phyloP scores from a whole-genome alignment of 2,888 invertebrate species.

The Cheilosia impressa region DNA sequence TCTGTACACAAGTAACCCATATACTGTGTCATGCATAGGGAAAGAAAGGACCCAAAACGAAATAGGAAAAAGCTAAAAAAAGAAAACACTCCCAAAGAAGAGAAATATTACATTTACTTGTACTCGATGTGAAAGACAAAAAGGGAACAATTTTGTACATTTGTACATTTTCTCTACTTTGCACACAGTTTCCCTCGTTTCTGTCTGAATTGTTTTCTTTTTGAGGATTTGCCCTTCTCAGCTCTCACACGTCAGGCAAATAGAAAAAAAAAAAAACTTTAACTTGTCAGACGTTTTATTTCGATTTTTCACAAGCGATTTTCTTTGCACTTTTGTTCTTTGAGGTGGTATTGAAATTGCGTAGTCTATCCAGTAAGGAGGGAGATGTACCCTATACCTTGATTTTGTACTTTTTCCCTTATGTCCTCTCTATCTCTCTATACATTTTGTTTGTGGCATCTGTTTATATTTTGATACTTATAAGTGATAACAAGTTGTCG shows the following conservation, averaged over 20 bases:
- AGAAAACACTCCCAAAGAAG: constrained; percentile 10
- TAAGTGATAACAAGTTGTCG: no score
- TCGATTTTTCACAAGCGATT: constrained; percentile 21
- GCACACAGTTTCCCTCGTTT: constrained; percentile 24
- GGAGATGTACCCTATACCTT: constrained; percentile 3
- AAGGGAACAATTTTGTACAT: constrained; percentile 45
- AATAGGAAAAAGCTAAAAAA: constrained; percentile 6
- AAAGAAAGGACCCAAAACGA: constrained; percentile 8
- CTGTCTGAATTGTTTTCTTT: neutral
- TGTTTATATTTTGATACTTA: no score
- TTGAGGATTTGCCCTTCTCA: constrained; percentile 3
- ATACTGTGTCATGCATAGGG: constrained; percentile 35
- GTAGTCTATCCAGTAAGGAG: neutral
- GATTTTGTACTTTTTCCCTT: neutral
- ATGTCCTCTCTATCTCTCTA: no score
- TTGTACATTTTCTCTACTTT: constrained; percentile 26
- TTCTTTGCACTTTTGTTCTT: neutral
- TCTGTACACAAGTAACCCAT: constrained; percentile 58
- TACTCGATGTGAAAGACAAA: constrained; percentile 45
- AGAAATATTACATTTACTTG: constrained; percentile 38
- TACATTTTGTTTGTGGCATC: no score
- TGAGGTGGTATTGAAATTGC: neutral
- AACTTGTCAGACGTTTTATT: constrained; percentile 36
- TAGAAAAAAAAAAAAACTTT: constrained; percentile 23
- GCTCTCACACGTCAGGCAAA: constrained; percentile 48